These are phyloP conservation scores for Hemicrepidius hirtus DNA, from an alignment of 2,888 invertebrate genomes.

Conservation along the genomic window DNA sequence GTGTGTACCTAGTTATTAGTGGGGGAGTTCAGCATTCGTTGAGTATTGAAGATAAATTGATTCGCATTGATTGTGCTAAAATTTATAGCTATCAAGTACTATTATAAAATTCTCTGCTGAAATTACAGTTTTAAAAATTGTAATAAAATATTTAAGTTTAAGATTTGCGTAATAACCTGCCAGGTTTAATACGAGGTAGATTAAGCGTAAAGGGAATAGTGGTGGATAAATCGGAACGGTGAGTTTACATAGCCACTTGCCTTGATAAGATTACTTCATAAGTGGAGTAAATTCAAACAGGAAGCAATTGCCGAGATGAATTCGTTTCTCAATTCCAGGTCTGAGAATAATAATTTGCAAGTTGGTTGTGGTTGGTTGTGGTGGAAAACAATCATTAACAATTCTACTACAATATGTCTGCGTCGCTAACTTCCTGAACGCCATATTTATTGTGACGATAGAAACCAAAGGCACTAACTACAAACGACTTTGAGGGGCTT, in stretches of 20 bases:
- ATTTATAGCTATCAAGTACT: too few relatives aligned
- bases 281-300: constrained; percentile 38
- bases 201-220: not conserved
- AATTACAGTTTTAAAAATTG: too few relatives aligned
- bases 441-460: constrained; percentile 60
- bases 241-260: constrained; percentile 23
- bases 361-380: constrained; percentile 59
- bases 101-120: too few relatives aligned
- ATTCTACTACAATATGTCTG: constrained; percentile 63
- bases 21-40: constrained; percentile 1
- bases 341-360: constrained; percentile 62
- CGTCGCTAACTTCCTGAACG: constrained; percentile 61
- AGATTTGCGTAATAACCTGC: too few relatives aligned
- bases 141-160: too few relatives aligned
- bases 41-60: constrained; percentile 12
- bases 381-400: constrained; percentile 65
- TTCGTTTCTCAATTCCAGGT: constrained; percentile 46
- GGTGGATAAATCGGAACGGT: constrained; percentile 13
- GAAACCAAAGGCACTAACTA: constrained; percentile 56
- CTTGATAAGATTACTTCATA: constrained; percentile 37
- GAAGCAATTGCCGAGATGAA: constrained; percentile 40
- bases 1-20: constrained; percentile 11
- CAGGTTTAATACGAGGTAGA: not conserved
- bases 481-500: constrained; percentile 50
- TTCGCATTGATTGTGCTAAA: not conserved